Evolutionary conservation across 2,113 vertebrate species (phyloP), one percentile per base, ranked within the genome.

Genomic region (Corythornis cristatus): DNA sequence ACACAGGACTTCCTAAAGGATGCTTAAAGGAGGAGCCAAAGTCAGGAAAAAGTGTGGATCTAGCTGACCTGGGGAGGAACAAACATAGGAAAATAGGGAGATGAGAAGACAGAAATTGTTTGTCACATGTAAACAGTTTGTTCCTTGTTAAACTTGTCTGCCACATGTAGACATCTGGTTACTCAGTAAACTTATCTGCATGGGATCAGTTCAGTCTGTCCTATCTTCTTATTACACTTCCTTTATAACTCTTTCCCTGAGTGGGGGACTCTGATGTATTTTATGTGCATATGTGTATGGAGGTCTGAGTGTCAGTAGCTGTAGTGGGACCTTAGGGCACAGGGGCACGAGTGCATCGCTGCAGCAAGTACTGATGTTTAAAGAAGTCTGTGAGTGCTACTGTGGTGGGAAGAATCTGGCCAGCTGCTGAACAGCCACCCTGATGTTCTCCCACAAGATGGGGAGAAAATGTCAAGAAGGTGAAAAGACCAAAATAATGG

Each of bases 321-420:
- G 9, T 18, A 65, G 21, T 20, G 23, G 40, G 21, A 75, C 19
- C 10, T 81, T 9, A 29, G 31, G 35, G 65, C 21, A 7, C 5
- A 35, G 4, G 4, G 4, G 10, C 0, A 0, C 22, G 19, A 21
- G 37, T 37, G 15, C 40, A 53, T 29, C 10, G 78, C 9, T 43
- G 9, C 5, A 74, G 25, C 0, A 3, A 60, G 8, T 20, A 45
- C 26, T 22, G 6, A 20, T 33, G 12, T 56, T 13, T 8, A 77
- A 46, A 45, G 28, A 23, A 35, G 12, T 42, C 31, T 46, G 13
- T 35, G n/a, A 84, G 21, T 31, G 12, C 4, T 26, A 10, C 9
- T 20, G 9, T 11, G 33, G 51, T 31, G 35, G 14, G 14, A 11
- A 65, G 35, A 70, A 64, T 45, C 7, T 31, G 15, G 14, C 35